A percentile compares a stretch with the other conserved stretches of the same genome.
phyloP scores from a whole-genome alignment of 1,140 invertebrate genomes.

The Vanessa tameamea region DNA sequence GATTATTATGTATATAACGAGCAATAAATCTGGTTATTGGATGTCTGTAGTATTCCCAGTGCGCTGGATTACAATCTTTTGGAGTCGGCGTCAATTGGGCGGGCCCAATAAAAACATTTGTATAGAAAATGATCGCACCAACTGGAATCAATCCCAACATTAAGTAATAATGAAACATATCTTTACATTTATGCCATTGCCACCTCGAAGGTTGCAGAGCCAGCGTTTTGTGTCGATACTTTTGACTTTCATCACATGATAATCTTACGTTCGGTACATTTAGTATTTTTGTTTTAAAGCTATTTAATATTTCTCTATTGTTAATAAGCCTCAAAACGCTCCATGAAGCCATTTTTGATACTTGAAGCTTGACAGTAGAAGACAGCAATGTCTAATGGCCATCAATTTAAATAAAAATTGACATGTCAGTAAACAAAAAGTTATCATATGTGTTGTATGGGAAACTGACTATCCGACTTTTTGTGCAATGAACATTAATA shows the following conservation, averaged over 20 bases:
- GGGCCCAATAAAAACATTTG: slow-evolving; percentile 93
- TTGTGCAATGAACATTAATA: too few relatives aligned
- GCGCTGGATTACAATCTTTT: slow-evolving; percentile 89
- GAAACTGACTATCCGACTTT: too few relatives aligned
- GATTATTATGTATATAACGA: slow-evolving; percentile 81
- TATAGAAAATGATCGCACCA: slow-evolving; percentile 82
- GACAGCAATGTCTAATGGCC: not conserved
- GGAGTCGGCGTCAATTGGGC: slow-evolving; percentile 90
- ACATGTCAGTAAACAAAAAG: not conserved
- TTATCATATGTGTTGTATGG: not conserved
- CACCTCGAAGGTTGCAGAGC: slow-evolving; percentile 84
- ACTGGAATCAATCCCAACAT: slow-evolving; percentile 89
- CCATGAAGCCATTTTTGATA: slow-evolving; percentile 77
- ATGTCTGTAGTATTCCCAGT: slow-evolving; percentile 93
- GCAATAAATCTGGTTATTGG: slow-evolving; percentile 91
- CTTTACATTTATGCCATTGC: slow-evolving; percentile 93
- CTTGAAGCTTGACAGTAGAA: slow-evolving; percentile 30
- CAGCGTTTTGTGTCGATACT: slow-evolving; percentile 73
- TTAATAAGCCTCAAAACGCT: slow-evolving; percentile 72
- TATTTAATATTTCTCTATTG: slow-evolving; percentile 61
- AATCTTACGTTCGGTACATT: slow-evolving; percentile 69
- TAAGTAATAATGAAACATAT: slow-evolving; percentile 90
- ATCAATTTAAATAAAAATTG: too few relatives aligned
- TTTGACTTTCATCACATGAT: slow-evolving; percentile 57
- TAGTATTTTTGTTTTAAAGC: slow-evolving; percentile 57